Conservation (phyloP, 2,888 invertebrate species). For the Phragmatobia fuliginosa region DNA sequence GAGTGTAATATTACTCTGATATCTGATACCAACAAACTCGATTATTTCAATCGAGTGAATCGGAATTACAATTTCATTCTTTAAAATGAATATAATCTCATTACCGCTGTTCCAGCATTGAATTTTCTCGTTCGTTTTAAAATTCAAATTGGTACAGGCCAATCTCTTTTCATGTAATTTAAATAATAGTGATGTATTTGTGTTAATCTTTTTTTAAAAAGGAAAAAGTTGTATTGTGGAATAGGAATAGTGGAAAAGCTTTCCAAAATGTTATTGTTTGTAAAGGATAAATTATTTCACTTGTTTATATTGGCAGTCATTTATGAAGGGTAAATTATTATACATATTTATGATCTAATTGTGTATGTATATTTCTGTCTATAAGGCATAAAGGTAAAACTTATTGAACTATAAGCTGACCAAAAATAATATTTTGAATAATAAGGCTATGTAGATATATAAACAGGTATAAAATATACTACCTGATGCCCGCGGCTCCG, state of each 20-base stretch:
- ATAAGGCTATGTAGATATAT: no score
- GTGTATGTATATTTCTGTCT: no score
- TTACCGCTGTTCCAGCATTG: slow-evolving; percentile 35
- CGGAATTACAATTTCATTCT: slow-evolving; percentile 27
- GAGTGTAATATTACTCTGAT: background rate
- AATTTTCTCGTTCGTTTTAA: slow-evolving; percentile 39
- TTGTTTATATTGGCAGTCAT: no score
- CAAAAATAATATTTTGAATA: no score
- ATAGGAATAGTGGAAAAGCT: no score
- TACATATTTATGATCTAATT: no score
- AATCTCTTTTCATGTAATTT: slow-evolving; percentile 28
- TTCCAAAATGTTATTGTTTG: background rate
- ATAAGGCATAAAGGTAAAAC: no score
- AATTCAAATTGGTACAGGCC: slow-evolving; percentile 34
- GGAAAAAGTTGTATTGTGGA: background rate
- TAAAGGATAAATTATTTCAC: background rate
- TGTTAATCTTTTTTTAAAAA: background rate
- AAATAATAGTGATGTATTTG: slow-evolving; percentile 19
- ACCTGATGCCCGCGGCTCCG: no score
- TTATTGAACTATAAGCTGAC: no score
- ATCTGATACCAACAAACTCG: slow-evolving; percentile 17
- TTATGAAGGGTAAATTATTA: no score
- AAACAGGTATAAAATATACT: no score
- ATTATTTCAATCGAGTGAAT: slow-evolving; percentile 17
- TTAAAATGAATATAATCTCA: slow-evolving; percentile 41